Evolutionary conservation across 2,888 invertebrate genomes (phyloP).

Genomic region (Hermaeophaga mercurialis): DNA sequence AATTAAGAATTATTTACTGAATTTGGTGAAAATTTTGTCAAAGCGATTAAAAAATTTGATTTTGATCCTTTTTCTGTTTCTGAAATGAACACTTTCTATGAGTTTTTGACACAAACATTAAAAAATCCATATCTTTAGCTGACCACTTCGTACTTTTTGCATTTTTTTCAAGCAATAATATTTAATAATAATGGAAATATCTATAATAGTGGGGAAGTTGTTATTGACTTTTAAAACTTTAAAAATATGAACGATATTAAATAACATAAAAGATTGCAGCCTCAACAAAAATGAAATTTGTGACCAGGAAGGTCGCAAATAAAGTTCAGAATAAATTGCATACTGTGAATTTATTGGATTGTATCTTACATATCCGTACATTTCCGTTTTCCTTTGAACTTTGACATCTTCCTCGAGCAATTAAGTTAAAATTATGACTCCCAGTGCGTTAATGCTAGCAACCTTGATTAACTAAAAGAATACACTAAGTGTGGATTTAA

Average conservation of each 20-base stretch:
- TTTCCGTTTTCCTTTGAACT: constrained; percentile 2
- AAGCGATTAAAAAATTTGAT: too few relatives aligned
- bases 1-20: too few relatives aligned
- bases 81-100: too few relatives aligned
- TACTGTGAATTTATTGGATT: not conserved
- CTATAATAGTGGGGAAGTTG: too few relatives aligned
- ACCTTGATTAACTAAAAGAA: constrained; percentile 12
- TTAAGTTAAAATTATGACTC: constrained; percentile 8
- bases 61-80: too few relatives aligned
- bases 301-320: not conserved
- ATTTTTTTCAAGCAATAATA: too few relatives aligned
- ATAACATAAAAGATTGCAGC: not conserved
- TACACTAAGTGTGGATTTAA: not conserved
- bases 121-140: too few relatives aligned
- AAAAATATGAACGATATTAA: not conserved
- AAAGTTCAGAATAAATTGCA: not conserved
- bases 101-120: too few relatives aligned
- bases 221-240: too few relatives aligned
- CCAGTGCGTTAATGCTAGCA: constrained; percentile 5
- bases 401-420: constrained; percentile 1
- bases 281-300: not conserved
- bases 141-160: too few relatives aligned
- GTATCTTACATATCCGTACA: not conserved
- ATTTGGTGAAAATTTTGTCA: too few relatives aligned
- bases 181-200: too few relatives aligned